A percentile compares a stretch with the other conserved stretches of the same genome.
These are phyloP conservation scores for Halcyon leucocephala DNA, from an alignment of 2,797 vertebrate species.

Conservation along the genomic window DNA sequence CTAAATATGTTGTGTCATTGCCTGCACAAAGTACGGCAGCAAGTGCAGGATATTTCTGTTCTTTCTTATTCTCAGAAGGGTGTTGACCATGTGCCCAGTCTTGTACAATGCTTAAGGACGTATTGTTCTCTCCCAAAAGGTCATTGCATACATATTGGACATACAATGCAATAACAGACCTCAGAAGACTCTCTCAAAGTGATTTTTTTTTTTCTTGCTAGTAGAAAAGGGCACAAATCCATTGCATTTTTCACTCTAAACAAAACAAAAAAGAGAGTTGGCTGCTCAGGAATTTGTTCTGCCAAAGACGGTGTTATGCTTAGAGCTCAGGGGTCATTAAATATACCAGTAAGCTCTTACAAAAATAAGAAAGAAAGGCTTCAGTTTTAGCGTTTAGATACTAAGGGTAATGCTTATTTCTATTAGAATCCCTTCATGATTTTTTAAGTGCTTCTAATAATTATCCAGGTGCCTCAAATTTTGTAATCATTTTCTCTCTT, in stretches of 20 bases:
- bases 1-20: background rate
- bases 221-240: background rate
- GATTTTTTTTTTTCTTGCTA: background rate
- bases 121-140: background rate
- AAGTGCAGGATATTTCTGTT: background rate
- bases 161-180: background rate
- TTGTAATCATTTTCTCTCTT: background rate
- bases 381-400: background rate
- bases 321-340: background rate
- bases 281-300: conserved; percentile 3
- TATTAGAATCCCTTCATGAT: background rate
- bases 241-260: background rate
- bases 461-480: background rate
- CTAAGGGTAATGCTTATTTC: background rate
- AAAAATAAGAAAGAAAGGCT: background rate
- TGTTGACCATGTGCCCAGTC: background rate
- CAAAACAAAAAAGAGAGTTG: background rate
- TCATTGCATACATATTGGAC: background rate
- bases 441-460: background rate
- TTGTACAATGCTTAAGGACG: background rate
- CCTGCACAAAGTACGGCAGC: background rate
- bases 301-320: background rate
- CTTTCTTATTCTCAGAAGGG: background rate
- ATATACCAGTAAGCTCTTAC: background rate
- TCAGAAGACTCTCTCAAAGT: background rate